Base-by-base conservation (phyloP, 92 coral and sea anemone genomes). In the Chrysogorgia sp. region DNA sequence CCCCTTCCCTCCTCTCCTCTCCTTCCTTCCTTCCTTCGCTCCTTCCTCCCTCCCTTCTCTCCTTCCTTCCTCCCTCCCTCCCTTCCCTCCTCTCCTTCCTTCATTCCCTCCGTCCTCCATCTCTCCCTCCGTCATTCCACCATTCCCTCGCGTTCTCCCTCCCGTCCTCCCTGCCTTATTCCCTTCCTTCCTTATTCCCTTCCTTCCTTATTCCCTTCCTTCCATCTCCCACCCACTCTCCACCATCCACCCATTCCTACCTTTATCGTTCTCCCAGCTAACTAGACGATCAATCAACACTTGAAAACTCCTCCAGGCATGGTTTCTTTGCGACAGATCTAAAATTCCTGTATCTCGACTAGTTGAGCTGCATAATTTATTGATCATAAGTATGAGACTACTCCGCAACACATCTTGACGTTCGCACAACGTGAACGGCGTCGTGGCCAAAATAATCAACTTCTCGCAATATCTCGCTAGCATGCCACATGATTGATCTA, bases 241-340 rank as follows among this genome's bases (percentile, higher is more conserved):
- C 43, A 4, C 12, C 12, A 4, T 37, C 6, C 12, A 37, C 12
- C 5, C 43, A 12, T 12, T 5, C 12, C n/a, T 40, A 94, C 98
- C 98, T 84, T 87, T 86, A 55, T 89, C 94, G 26, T 81, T 86
- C 61, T 94, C 98, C 98, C 98, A 94, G 71, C 88, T 88, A 34
- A 94, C 98, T 32, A 92, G 88, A 7, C 92, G 91, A 50, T 89
- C 86, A 68, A 94, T 82, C 57, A 94, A 84, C 0, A 90, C 90
- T 58, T 89, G 90, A 34, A 91, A 91, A 7, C 94, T 86, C 25
- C 97, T 90, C 98, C 98, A 94, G 19, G 98, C 97, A 79, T 85
- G 87, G 63, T 89, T 81, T 12, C 97, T 83, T 75, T 87, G 49
- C 28, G 75, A 86, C 65, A 81, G 77, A 19, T 91, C 86, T 75